phyloP scores from a whole-genome alignment of 2,888 invertebrate genomes.

The Rhaphigaster nebulosa region DNA sequence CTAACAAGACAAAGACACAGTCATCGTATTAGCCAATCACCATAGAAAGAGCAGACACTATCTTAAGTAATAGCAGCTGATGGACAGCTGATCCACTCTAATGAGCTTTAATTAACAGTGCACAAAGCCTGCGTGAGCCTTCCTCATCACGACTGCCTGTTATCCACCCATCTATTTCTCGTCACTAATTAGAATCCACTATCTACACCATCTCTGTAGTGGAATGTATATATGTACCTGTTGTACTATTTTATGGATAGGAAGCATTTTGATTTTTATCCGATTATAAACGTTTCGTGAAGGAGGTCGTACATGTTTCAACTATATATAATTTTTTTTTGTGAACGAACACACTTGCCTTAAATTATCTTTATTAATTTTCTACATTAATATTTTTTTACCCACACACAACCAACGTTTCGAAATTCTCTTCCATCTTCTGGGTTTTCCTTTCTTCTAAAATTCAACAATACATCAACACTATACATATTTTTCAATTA shows the following conservation, averaged over 20 bases:
- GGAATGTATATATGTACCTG: background rate
- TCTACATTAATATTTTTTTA: too few species aligned
- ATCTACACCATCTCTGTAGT: background rate
- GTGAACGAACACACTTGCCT: too few species aligned
- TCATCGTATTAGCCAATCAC: background rate
- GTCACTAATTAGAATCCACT: background rate
- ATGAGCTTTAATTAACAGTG: conserved; percentile 28
- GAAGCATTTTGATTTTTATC: background rate
- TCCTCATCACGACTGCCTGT: conserved; percentile 23
- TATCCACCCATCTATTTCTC: background rate
- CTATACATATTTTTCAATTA: too few species aligned
- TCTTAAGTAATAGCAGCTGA: background rate
- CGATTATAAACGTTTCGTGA: background rate
- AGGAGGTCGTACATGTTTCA: too few species aligned
- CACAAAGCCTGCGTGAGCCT: conserved; percentile 30
- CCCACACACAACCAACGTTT: too few species aligned
- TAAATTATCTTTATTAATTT: too few species aligned
- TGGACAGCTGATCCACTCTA: conserved; percentile 36
- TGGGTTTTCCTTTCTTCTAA: too few species aligned
- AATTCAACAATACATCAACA: too few species aligned
- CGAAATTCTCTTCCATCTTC: too few species aligned
- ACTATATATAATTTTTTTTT: too few species aligned
- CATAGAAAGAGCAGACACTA: background rate
- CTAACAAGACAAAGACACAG: background rate
- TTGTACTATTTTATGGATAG: background rate